Conservation (phyloP, 2,888 invertebrate species). For the Cantharis flavilabris region DNA sequence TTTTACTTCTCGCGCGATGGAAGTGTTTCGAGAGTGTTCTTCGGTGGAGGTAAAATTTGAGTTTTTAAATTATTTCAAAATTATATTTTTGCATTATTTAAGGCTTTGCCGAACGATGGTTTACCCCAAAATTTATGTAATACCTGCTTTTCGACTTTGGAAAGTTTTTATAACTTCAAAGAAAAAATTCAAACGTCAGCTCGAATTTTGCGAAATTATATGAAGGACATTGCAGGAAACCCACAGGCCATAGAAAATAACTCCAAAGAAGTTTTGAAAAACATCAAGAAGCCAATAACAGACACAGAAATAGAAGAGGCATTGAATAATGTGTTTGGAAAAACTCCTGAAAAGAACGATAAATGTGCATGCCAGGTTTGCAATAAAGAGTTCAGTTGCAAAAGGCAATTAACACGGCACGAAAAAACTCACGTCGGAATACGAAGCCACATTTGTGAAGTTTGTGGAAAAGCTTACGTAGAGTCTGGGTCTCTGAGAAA, state of each 20-base stretch:
- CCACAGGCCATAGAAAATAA: neutral
- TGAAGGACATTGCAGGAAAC: neutral
- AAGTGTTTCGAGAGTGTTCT: slow-evolving; percentile 18
- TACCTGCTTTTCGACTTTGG: slow-evolving; percentile 1
- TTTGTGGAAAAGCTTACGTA: slow-evolving; percentile 26
- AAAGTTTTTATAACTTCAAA: slow-evolving; percentile 12
- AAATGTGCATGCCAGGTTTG: slow-evolving; percentile 21
- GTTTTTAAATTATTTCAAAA: neutral
- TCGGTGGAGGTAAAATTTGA: slow-evolving; percentile 19
- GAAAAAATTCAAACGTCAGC: slow-evolving; percentile 13
- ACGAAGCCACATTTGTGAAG: slow-evolving; percentile 37
- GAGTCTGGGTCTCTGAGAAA: slow-evolving; percentile 24
- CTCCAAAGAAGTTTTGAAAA: neutral
- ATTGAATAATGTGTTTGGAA: neutral
- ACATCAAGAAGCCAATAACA: neutral
- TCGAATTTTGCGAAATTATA: neutral
- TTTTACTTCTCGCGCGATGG: slow-evolving; percentile 7
- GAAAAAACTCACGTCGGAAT: slow-evolving; percentile 43
- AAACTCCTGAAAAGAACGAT: neutral
- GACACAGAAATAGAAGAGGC: slow-evolving; percentile 12
- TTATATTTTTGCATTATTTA: neutral
- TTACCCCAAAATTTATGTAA: slow-evolving; percentile 16
- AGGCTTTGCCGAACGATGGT: slow-evolving; percentile 13
- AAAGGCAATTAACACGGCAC: slow-evolving; percentile 36
- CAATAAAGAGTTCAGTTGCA: slow-evolving; percentile 30